These are phyloP conservation scores for Melieria picta DNA, from an alignment of 2,888 invertebrate genomes.

Conservation along the genomic window DNA sequence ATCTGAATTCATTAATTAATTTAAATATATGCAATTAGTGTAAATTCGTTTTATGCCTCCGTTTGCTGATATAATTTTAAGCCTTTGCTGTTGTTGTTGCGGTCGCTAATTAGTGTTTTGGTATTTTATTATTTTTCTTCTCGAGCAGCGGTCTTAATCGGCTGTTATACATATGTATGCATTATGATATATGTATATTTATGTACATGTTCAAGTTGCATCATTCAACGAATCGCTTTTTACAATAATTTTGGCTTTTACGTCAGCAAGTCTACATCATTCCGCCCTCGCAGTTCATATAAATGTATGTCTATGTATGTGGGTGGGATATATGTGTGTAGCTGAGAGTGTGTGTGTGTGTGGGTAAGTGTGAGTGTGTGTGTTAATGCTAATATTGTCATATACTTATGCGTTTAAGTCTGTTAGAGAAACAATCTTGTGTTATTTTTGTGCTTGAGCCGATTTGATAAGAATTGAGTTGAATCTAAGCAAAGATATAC, in stretches of 20 bases:
- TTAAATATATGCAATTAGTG: no score
- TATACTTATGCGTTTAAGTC: constrained; percentile 31
- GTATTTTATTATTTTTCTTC: no score
- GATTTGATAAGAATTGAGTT: constrained; percentile 2
- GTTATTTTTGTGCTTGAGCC: constrained; percentile 20
- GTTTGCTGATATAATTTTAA: no score
- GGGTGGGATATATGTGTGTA: constrained; percentile 3
- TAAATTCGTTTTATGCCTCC: no score
- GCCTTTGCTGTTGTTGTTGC: no score
- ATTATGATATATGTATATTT: neutral
- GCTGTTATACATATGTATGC: constrained; percentile 9
- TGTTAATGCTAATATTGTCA: constrained; percentile 34
- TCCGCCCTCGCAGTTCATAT: neutral
- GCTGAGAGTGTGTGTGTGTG: neutral
- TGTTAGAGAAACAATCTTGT: constrained; percentile 9
- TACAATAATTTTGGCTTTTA: no score
- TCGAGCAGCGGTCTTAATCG: no score
- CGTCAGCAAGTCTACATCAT: no score
- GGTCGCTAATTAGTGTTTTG: no score
- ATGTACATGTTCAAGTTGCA: no score
- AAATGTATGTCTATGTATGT: constrained; percentile 20
- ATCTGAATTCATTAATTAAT: no score
- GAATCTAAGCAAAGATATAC: neutral
- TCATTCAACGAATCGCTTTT: no score
- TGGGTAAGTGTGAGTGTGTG: neutral